These are phyloP conservation scores for Diogma glabrata DNA, from an alignment of 2,888 invertebrate species.

Conservation along the genomic window DNA sequence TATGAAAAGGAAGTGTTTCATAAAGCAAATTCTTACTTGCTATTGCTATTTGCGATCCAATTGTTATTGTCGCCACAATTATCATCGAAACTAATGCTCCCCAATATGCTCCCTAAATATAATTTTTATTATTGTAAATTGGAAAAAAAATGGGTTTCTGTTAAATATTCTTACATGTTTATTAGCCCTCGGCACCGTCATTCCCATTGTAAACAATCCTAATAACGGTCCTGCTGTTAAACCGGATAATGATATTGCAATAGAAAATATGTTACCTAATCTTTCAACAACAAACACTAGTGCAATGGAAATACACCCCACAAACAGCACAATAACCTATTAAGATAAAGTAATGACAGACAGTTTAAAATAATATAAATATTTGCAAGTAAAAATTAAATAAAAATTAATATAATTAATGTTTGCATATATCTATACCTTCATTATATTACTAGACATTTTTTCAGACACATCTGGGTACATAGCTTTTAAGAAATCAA, in stretches of 20 bases:
- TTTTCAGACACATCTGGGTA: conserved; percentile 31
- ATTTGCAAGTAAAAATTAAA: too few species aligned
- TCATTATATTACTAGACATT: conserved; percentile 23
- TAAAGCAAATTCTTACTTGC: conserved; percentile 26
- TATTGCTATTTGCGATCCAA: conserved; percentile 40
- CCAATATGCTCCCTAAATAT: conserved; percentile 41
- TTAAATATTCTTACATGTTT: conserved; percentile 38
- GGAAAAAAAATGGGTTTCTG: too few species aligned
- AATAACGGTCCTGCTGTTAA: conserved; percentile 54
- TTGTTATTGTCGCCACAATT: conserved; percentile 40
- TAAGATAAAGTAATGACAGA: too few species aligned
- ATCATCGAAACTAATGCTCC: conserved; percentile 41
- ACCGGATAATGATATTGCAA: conserved; percentile 49
- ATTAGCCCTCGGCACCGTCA: conserved; percentile 53
- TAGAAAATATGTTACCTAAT: conserved; percentile 54
- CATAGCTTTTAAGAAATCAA: conserved; percentile 36
- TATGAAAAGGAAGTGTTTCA: conserved; percentile 17
- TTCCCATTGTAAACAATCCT: conserved; percentile 55
- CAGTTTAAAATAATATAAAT: too few species aligned
- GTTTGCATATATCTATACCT: conserved; percentile 38
- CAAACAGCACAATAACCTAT: conserved; percentile 37
- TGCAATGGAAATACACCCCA: conserved; percentile 40
- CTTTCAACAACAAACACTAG: conserved; percentile 49
- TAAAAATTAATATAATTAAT: too few species aligned
- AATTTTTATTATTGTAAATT: background rate